Evolutionary conservation across 2,888 invertebrate genomes (phyloP), one percentile per base, ranked within the genome.

Genomic region (Caenorhabditis virilis): DNA sequence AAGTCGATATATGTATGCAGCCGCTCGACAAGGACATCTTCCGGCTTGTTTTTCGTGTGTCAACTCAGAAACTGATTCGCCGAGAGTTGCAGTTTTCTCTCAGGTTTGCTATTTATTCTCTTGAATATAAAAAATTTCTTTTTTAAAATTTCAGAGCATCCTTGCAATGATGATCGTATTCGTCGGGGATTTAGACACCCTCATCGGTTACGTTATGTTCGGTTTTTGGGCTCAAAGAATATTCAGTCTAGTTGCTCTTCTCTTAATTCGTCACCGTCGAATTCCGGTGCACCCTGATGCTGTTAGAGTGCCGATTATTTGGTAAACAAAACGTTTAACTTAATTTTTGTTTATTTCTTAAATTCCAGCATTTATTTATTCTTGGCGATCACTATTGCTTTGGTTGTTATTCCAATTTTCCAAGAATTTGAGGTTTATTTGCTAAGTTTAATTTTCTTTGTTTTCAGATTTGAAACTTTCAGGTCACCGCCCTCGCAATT

Each of bases 151-250:
- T 25, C 61, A 78, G 78, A 76, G 79, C n/a, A 58, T 72, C 4
- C 69, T 81, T n/a, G 81, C 81, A 9, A 65, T 82, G 30, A 59
- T 60, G 13, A 82, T 81, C 41, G 75, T 78, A 1, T 81, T 76
- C 43, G 70, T 81, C 25, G 81, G 81, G 11, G 80, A 81, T 50
- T 58, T 81, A 30, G 81, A 81, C 58, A 71, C 76, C 1, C 69
- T 81, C n/a, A 78, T 81, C 59, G 77, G 78, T 20, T 78, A 80
- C 47, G 78, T 76, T 16, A 80, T 81, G 77, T 81, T 81, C 58
- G 81, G 81, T 23, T 82, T 81, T 63, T 81, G 81, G 81, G 81
- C 81, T n/a, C 80, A 80, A 54, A 63, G 82, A n/a, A 76, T 81
- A 39, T 82, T 82, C 69, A 78, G 74, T 23, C 63, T 79, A 16